phyloP scores from a whole-genome alignment of 2,888 invertebrate species.

The Leptopterna dolabrata region DNA sequence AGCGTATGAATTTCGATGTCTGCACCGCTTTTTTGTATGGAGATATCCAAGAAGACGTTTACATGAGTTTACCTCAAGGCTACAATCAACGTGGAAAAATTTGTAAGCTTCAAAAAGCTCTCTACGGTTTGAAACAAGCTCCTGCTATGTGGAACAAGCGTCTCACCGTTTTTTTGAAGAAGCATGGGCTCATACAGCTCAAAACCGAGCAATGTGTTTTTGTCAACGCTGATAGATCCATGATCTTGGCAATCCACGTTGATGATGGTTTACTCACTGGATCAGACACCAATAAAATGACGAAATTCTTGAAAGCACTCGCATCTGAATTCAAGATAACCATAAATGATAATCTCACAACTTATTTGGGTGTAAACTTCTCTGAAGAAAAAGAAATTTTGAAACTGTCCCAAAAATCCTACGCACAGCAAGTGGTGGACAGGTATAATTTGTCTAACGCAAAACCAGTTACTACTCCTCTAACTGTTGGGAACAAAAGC shows the following conservation, averaged over 20 bases:
- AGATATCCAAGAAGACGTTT: neutral
- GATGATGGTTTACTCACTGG: neutral
- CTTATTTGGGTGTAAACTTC: neutral
- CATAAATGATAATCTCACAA: neutral
- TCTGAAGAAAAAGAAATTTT: neutral
- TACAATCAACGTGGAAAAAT: slow-evolving; percentile 56
- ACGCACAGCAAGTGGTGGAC: slow-evolving; percentile 20
- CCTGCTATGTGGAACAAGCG: slow-evolving; percentile 53
- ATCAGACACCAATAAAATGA: neutral
- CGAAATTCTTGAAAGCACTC: neutral
- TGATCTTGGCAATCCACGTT: neutral
- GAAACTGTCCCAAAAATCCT: slow-evolving; percentile 17
- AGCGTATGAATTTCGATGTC: neutral
- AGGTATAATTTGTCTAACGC: neutral
- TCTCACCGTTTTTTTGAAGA: neutral
- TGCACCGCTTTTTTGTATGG: no score
- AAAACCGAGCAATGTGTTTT: slow-evolving; percentile 4
- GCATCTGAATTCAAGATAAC: neutral
- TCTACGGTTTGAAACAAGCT: slow-evolving; percentile 60
- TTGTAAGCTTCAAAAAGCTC: slow-evolving; percentile 53
- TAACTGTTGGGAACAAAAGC: slow-evolving; percentile 53
- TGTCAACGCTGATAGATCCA: neutral
- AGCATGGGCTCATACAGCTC: neutral
- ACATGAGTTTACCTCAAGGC: slow-evolving; percentile 60
- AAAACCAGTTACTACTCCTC: slow-evolving; percentile 22